These are phyloP conservation scores for Drosophila leonis DNA, from an alignment of 2,888 invertebrate species.

Conservation along the genomic window DNA sequence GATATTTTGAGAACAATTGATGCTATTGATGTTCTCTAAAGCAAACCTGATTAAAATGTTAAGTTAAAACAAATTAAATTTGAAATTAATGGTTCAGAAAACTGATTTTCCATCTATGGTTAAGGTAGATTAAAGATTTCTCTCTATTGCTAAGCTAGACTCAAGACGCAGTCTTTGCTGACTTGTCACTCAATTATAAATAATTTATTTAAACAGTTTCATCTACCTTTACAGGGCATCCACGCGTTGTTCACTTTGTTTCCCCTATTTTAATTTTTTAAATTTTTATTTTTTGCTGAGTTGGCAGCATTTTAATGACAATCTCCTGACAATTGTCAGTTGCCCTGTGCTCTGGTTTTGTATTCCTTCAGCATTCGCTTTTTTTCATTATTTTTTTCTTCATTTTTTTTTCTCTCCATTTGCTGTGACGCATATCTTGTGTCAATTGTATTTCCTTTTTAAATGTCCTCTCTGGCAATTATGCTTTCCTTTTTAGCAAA, in stretches of 20 bases:
- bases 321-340: constrained; percentile 53
- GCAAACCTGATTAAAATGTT: too few relatives aligned
- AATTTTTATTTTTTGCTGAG: constrained; percentile 17
- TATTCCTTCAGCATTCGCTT: constrained; percentile 5
- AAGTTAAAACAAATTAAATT: too few relatives aligned
- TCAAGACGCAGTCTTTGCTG: background rate
- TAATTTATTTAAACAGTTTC: background rate
- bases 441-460: constrained; percentile 67
- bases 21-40: too few relatives aligned
- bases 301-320: constrained; percentile 56
- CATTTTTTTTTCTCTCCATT: background rate
- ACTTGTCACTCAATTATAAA: background rate
- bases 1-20: too few relatives aligned
- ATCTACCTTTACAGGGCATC: constrained; percentile 5
- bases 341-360: constrained; percentile 25
- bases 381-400: background rate
- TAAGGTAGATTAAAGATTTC: too few relatives aligned
- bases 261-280: background rate
- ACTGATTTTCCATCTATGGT: too few relatives aligned
- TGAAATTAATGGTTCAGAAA: too few relatives aligned
- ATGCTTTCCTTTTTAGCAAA: constrained; percentile 60
- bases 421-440: constrained; percentile 38
- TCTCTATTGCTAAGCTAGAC: background rate
- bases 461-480: constrained; percentile 66
- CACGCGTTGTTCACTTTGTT: background rate